Conservation (phyloP, 2,888 invertebrate species). For the Napeogenes inachia region DNA sequence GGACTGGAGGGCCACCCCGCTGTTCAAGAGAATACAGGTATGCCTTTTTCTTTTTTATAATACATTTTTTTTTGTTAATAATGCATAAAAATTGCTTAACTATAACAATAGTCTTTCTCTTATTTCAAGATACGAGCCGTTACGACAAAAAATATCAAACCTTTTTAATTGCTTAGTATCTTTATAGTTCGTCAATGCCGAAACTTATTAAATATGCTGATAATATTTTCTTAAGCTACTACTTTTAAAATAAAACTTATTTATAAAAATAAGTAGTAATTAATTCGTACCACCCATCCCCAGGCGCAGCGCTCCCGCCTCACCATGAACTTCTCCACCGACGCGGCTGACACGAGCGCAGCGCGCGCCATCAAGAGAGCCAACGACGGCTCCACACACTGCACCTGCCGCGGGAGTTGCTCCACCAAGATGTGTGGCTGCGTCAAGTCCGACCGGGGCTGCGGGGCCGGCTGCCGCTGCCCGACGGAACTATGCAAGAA, state of each 20-base stretch:
- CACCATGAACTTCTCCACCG: slow-evolving; percentile 62
- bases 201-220: too few relatives aligned
- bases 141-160: too few relatives aligned
- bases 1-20: slow-evolving; percentile 83
- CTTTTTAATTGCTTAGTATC: too few relatives aligned
- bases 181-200: too few relatives aligned
- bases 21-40: slow-evolving; percentile 73
- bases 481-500: slow-evolving; percentile 62
- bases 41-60: background rate
- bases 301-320: slow-evolving; percentile 62
- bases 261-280: too few relatives aligned
- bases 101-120: too few relatives aligned
- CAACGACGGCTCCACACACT: slow-evolving; percentile 77
- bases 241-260: too few relatives aligned
- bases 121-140: too few relatives aligned
- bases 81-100: too few relatives aligned
- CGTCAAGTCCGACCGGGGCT: slow-evolving; percentile 66
- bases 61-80: too few relatives aligned
- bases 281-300: too few relatives aligned
- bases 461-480: slow-evolving; percentile 75
- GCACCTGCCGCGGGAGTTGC: slow-evolving; percentile 80
- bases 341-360: slow-evolving; percentile 24
- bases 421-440: slow-evolving; percentile 78
- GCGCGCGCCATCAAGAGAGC: slow-evolving; percentile 67
- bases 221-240: too few relatives aligned